Percentiles rank a stretch among this genome's conserved stretches.
phyloP scores from a whole-genome alignment of 1,140 invertebrate species.

The Calosoma granatense region DNA sequence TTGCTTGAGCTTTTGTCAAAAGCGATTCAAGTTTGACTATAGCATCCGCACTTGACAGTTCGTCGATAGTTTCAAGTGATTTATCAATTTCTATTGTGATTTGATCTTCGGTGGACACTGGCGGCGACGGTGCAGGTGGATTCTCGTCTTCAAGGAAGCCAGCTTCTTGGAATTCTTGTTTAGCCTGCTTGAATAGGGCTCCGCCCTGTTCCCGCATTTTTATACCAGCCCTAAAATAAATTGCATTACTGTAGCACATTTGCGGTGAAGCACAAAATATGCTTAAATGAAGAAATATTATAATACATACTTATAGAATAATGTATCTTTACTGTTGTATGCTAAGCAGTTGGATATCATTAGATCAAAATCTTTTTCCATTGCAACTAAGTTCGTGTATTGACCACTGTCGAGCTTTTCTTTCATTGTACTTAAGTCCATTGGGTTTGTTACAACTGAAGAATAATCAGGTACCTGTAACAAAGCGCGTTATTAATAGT shows the following conservation, averaged over 20 bases:
- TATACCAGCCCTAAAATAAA: conserved; percentile 62
- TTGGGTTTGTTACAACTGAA: conserved; percentile 84
- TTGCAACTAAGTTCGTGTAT: conserved; percentile 67
- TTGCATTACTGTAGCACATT: conserved; percentile 20
- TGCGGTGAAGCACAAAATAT: not conserved
- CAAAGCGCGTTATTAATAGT: conserved; percentile 14
- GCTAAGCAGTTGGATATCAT: conserved; percentile 92
- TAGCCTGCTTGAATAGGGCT: conserved; percentile 61
- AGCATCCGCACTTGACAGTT: conserved; percentile 33
- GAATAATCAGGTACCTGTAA: conserved; percentile 79
- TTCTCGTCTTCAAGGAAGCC: not conserved
- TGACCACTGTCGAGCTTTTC: conserved; percentile 64
- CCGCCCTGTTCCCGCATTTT: conserved; percentile 80
- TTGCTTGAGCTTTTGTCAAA: conserved; percentile 38
- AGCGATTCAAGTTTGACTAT: conserved; percentile 43
- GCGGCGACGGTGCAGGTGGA: not conserved
- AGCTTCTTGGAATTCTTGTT: conserved; percentile 25
- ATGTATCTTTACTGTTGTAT: conserved; percentile 91
- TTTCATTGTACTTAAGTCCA: conserved; percentile 92
- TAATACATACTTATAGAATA: conserved; percentile 50
- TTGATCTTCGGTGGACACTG: conserved; percentile 30
- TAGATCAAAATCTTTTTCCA: conserved; percentile 83
- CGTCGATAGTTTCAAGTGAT: conserved; percentile 36
- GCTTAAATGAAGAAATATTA: not conserved
- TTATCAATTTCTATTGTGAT: conserved; percentile 40